Conservation (phyloP, 2,888 invertebrate species). For the Limnephilus rhombicus region DNA sequence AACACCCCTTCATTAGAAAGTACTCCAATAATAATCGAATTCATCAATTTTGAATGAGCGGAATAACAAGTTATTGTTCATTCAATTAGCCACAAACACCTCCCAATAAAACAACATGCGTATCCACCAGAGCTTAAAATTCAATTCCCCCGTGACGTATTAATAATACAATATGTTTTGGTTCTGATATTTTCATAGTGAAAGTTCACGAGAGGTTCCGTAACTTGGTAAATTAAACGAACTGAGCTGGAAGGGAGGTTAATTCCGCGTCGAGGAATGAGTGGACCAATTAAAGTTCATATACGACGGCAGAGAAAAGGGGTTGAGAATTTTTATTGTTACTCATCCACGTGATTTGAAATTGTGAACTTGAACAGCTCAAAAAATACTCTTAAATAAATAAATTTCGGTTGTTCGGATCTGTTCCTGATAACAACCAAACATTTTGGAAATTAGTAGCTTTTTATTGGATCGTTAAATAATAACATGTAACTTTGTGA, state of each 20-base stretch:
- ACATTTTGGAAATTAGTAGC: too few relatives aligned
- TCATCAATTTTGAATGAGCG: not conserved
- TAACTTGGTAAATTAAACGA: conserved; percentile 53
- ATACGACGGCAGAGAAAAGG: not conserved
- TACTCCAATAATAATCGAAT: not conserved
- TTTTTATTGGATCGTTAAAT: too few relatives aligned
- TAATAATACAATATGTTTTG: conserved; percentile 41
- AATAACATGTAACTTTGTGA: too few relatives aligned
- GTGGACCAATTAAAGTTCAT: conserved; percentile 52
- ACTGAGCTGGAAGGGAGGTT: conserved; percentile 42
- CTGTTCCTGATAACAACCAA: too few relatives aligned
- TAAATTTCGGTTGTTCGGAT: too few relatives aligned
- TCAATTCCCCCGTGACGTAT: conserved; percentile 19
- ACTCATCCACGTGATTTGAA: not conserved
- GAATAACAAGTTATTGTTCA: not conserved
- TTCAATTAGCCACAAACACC: conserved; percentile 8
- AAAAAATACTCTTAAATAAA: too few relatives aligned
- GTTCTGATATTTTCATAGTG: conserved; percentile 43
- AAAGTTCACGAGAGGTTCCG: conserved; percentile 36
- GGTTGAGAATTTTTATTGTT: not conserved
- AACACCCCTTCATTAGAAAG: not conserved
- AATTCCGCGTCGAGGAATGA: conserved; percentile 39
- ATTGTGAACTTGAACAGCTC: not conserved
- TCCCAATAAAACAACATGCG: conserved; percentile 2
- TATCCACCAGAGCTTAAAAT: not conserved